Conservation (phyloP, 2,797 vertebrate genomes). For the Tokudaia muenninki region DNA sequence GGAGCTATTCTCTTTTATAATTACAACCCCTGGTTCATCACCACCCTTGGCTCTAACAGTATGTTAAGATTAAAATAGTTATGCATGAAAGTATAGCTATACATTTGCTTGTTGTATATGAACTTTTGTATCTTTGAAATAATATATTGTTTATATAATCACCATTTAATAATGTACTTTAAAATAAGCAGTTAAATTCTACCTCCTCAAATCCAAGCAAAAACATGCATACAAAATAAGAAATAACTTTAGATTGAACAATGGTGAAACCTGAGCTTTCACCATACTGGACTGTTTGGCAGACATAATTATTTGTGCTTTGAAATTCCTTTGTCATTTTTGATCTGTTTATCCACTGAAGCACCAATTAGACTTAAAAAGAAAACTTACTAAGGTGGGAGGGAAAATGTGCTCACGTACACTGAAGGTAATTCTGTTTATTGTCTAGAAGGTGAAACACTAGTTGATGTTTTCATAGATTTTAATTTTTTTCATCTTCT, state of each 20-base stretch:
- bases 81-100: neutral
- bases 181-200: slow-evolving; percentile 58
- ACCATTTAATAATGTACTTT: slow-evolving; percentile 4
- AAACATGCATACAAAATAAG: neutral
- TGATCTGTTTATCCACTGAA: slow-evolving; percentile 34
- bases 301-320: slow-evolving; percentile 45
- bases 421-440: slow-evolving; percentile 33
- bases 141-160: neutral
- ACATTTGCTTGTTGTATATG: slow-evolving; percentile 19
- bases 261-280: neutral
- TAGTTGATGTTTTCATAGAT: slow-evolving; percentile 53
- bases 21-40: neutral
- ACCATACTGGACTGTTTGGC: neutral
- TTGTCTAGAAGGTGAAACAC: slow-evolving; percentile 44
- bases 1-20: neutral
- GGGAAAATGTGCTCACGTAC: slow-evolving; percentile 21
- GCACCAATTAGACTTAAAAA: slow-evolving; percentile 28
- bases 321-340: slow-evolving; percentile 36
- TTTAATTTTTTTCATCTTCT: slow-evolving; percentile 42
- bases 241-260: slow-evolving; percentile 11
- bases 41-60: neutral
- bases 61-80: neutral
- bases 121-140: neutral
- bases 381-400: slow-evolving; percentile 39
- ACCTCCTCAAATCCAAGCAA: slow-evolving; percentile 23